Percentiles rank a stretch among this genome's conserved stretches.
Conservation (phyloP, 2,113 vertebrate species). For the Mesoclemmys tuberculata region DNA sequence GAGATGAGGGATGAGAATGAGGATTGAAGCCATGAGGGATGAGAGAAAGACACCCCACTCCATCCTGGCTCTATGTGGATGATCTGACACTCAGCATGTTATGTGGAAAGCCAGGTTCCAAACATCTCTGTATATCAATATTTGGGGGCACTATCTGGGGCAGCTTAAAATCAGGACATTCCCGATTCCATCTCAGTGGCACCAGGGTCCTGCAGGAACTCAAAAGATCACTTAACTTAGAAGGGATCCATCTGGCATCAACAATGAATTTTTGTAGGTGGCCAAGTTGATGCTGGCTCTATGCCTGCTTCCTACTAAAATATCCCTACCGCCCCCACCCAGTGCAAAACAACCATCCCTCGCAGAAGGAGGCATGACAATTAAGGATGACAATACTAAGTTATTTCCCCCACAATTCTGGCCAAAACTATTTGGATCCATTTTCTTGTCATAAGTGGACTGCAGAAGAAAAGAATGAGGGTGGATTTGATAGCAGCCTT, state of each 20-base stretch:
- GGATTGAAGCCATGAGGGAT: neutral
- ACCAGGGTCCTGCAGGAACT: neutral
- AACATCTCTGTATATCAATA: too few species aligned
- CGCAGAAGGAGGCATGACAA: neutral
- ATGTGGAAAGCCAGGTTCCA: neutral
- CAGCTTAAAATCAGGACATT: neutral
- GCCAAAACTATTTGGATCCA: neutral
- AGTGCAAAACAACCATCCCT: neutral
- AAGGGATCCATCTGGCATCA: neutral
- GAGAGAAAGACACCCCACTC: rapidly evolving
- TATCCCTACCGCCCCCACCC: too few species aligned
- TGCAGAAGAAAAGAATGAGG: too few species aligned
- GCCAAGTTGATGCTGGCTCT: neutral
- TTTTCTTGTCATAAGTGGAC: neutral
- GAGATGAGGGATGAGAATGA: neutral
- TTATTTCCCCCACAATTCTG: neutral
- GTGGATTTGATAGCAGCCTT: too few species aligned
- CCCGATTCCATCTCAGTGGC: neutral
- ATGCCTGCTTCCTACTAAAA: neutral
- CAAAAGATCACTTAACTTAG: neutral
- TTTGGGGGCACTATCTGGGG: neutral
- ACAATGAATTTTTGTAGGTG: neutral
- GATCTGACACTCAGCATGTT: neutral
- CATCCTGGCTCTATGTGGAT: neutral
- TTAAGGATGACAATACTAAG: neutral